Base-by-base conservation (phyloP, 1,140 invertebrate species). In the Drosophila persimilis region DNA sequence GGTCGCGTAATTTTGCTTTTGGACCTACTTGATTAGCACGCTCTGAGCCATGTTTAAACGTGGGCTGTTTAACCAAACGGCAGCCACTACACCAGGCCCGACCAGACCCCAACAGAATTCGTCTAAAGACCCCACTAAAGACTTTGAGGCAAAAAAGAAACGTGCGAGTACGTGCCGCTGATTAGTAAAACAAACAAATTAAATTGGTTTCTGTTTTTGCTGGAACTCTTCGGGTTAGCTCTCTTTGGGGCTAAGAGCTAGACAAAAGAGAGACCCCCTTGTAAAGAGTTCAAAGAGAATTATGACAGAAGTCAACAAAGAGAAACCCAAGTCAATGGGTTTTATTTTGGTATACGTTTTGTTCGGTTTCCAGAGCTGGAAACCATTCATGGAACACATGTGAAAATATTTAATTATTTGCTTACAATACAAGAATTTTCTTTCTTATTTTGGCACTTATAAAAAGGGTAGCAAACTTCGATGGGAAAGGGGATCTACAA, bases 111-210 rank as follows among this genome's bases (percentile, higher is more conserved):
- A 66, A 58, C 60, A 73, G 67, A 74, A 75, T 54, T 74, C 63
- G 80, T 46, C 67, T 66, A 83, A 69, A 64, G 77, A 74, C 73
- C 70, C 39, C 72, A 76, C 79, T 67, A 84, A 75, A 78, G 80
- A 69, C 75, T 84, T 84, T 76, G 66, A 71, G 64, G 75, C 76
- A 79, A 79, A 65, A 47, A 57, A 17, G 47, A 81, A 83, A 75
- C 79, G 70, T 72, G 76, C 80, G 60, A 69, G 79, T 83, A 84
- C 80, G 80, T 84, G 80, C 75, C 66, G 72, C 80, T 84, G 80
- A 84, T 84, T 84, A 84, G 80, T 84, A 84, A 84, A 84, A 84
- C 80, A 84, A 84, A 84, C 80, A 84, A 79, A 79, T 83, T 83
- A 78, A 83, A 78, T 78, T 83, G 70, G 71, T 83, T 71, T 70